Evolutionary conservation across 30 jellyfish, hydroid and myxozoan genomes (phyloP).

Genomic region (Chironex yamaguchii): DNA sequence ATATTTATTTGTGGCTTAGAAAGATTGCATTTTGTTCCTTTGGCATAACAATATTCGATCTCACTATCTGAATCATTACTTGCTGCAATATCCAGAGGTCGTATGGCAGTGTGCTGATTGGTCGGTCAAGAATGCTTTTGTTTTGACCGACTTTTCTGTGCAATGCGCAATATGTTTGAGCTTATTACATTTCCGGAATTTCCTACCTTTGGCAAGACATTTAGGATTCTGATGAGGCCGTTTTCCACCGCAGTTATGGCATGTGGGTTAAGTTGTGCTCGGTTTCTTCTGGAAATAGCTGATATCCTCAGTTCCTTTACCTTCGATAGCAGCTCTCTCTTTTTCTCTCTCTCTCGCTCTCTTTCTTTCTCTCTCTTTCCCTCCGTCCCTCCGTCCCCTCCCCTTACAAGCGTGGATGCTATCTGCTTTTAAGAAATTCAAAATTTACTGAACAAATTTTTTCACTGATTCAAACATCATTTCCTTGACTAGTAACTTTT

Average conservation of each 20-base stretch:
- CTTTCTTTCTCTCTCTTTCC: too few relatives aligned
- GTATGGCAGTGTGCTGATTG: neutral
- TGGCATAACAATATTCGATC: constrained; percentile 33
- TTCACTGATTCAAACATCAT: too few relatives aligned
- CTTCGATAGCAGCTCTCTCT: constrained; percentile 35
- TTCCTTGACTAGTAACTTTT: too few relatives aligned
- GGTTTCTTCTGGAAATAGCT: neutral
- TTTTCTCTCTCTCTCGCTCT: too few relatives aligned
- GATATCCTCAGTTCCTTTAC: neutral
- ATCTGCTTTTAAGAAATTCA: too few relatives aligned
- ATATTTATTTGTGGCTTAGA: constrained; percentile 8
- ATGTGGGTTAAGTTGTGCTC: too few relatives aligned
- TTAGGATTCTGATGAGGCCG: neutral
- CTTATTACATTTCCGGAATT: constrained; percentile 4
- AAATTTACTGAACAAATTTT: too few relatives aligned
- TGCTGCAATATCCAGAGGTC: neutral
- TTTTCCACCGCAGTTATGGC: neutral
- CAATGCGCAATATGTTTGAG: constrained; percentile 45
- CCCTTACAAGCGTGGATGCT: too few relatives aligned
- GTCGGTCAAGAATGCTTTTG: neutral
- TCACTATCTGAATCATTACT: constrained; percentile 40
- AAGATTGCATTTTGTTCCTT: neutral
- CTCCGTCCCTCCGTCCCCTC: too few relatives aligned
- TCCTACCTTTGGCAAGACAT: constrained; percentile 42
- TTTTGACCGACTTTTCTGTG: constrained; percentile 9